Conservation (phyloP, 1,140 invertebrate species). For the Hyles vespertilio region DNA sequence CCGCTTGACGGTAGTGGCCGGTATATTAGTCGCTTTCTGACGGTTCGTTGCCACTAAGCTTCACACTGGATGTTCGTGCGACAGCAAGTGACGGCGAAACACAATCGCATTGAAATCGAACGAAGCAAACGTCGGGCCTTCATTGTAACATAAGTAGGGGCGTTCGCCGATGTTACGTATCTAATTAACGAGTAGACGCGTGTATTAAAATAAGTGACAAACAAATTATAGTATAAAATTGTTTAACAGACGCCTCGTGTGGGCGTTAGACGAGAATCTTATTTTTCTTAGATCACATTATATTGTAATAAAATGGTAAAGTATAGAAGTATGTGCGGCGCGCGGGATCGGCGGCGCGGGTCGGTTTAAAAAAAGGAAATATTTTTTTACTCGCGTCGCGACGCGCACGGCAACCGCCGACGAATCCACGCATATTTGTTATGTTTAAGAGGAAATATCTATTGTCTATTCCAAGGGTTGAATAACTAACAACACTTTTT, state of each 20-base stretch:
- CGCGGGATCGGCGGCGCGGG: conserved; percentile 16
- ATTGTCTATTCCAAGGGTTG: conserved; percentile 73
- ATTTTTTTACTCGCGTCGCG: conserved; percentile 64
- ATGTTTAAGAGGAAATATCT: conserved; percentile 75
- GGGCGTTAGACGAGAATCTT: conserved; percentile 73
- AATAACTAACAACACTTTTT: conserved; percentile 75
- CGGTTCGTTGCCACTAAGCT: too few relatives aligned
- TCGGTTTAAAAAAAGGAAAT: conserved; percentile 47
- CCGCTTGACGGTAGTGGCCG: too few relatives aligned
- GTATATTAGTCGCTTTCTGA: too few relatives aligned
- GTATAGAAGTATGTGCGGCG: conserved; percentile 47
- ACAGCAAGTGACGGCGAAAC: not conserved
- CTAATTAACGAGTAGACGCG: conserved; percentile 43
- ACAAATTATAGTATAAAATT: conserved; percentile 72
- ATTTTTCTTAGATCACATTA: conserved; percentile 75
- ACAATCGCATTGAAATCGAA: not conserved
- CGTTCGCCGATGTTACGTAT: conserved; percentile 26
- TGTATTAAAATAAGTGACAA: conserved; percentile 55
- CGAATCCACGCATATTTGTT: conserved; percentile 57
- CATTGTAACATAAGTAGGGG: conserved; percentile 22
- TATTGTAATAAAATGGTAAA: conserved; percentile 70
- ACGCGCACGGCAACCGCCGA: conserved; percentile 16
- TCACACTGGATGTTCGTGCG: too few relatives aligned
- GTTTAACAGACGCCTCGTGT: conserved; percentile 61
- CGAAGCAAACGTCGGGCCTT: conserved; percentile 31